Conservation (phyloP, 2,888 invertebrate genomes). For the Sesia bembeciformis region DNA sequence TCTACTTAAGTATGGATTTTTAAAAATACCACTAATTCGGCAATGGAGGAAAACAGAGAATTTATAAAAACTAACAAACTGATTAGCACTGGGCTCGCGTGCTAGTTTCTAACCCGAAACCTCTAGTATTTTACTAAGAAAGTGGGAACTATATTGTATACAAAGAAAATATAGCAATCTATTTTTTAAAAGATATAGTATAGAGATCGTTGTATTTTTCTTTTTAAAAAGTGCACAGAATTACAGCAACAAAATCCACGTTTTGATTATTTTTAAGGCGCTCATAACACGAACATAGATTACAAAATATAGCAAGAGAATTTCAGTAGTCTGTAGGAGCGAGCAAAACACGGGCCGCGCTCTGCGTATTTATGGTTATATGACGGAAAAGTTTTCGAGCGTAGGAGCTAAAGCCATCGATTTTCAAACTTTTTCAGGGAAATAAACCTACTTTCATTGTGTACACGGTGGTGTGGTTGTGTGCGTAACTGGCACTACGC, state of each 20-base stretch:
- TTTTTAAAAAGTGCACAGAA: too few relatives aligned
- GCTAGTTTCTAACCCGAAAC: too few relatives aligned
- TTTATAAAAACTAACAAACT: too few relatives aligned
- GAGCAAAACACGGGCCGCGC: conserved; percentile 57
- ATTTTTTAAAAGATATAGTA: too few relatives aligned
- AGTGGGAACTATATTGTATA: too few relatives aligned
- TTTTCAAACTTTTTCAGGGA: conserved; percentile 76
- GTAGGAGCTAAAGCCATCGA: conserved; percentile 74
- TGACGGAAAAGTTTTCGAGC: conserved; percentile 68
- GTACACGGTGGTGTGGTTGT: conserved; percentile 37
- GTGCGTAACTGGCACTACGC: conserved; percentile 38
- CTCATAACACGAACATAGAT: conserved; percentile 26
- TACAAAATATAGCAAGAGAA: conserved; percentile 44
- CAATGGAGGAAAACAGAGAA: too few relatives aligned
- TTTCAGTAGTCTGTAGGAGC: conserved; percentile 36
- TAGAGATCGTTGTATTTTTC: too few relatives aligned
- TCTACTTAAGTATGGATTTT: too few relatives aligned
- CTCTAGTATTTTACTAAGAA: too few relatives aligned
- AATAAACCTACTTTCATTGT: conserved; percentile 73
- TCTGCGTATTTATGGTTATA: conserved; percentile 67
- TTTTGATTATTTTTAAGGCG: conserved; percentile 17
- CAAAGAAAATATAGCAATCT: too few relatives aligned
- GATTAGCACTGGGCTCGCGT: too few relatives aligned
- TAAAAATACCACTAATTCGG: too few relatives aligned
- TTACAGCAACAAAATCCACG: not conserved